These are phyloP conservation scores for Parazoanthus atlanticus DNA, from an alignment of 92 coral and sea anemone genomes.

Conservation along the genomic window DNA sequence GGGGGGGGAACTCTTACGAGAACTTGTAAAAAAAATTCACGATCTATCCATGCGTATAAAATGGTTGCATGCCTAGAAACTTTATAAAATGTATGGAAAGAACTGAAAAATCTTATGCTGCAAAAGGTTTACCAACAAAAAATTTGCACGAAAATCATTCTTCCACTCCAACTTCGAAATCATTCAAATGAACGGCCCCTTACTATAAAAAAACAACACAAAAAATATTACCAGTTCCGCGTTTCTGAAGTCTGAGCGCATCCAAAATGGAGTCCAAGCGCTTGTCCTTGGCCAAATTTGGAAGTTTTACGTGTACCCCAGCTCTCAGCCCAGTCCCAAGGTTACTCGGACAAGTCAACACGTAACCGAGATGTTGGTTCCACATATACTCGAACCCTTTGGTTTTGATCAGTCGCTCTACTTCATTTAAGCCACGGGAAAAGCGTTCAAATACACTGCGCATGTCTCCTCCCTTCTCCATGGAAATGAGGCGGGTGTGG, in stretches of 20 bases:
- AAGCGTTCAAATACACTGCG: conserved; percentile 92
- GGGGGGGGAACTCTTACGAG: no score
- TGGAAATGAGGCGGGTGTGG: conserved; percentile 96
- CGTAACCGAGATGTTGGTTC: conserved; percentile 94
- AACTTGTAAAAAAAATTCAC: no score
- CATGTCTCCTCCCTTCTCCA: conserved; percentile 98
- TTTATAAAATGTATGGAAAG: no score
- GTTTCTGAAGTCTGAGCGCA: conserved; percentile 86
- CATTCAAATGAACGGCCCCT: background rate
- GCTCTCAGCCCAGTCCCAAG: conserved; percentile 98
- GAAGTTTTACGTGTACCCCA: conserved; percentile 97
- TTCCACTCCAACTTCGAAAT: background rate
- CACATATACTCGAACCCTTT: conserved; percentile 96
- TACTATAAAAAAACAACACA: background rate
- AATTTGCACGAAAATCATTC: background rate
- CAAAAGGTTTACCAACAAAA: background rate
- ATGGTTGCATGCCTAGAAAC: no score
- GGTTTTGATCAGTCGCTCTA: conserved; percentile 92
- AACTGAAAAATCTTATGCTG: no score
- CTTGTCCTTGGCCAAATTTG: conserved; percentile 82
- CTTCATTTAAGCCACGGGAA: conserved; percentile 89
- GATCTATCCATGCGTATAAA: no score
- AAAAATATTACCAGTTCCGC: conserved; percentile 78
- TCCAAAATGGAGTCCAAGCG: conserved; percentile 84
- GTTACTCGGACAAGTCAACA: conserved; percentile 96